phyloP scores from a whole-genome alignment of 2,797 vertebrate genomes.

The Chaenodraco wilsoni region DNA sequence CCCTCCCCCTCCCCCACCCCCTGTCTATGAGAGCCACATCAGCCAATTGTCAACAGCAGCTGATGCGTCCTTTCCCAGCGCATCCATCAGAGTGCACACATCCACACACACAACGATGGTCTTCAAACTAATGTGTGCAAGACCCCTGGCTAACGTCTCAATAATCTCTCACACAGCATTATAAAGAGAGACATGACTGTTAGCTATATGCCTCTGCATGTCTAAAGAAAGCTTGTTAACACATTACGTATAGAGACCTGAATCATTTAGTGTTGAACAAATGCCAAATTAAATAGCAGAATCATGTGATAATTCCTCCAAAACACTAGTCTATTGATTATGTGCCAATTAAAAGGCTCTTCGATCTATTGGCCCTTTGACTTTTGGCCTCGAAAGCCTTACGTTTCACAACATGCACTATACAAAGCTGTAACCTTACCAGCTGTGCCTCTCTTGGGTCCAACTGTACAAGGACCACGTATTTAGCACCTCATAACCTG shows the following conservation, averaged over 20 bases:
- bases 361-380: not conserved
- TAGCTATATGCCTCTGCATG: slow-evolving; percentile 9
- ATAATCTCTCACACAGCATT: slow-evolving; percentile 36
- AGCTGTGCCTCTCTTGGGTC: slow-evolving; percentile 3
- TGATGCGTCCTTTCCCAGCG: slow-evolving; percentile 53
- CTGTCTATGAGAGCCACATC: slow-evolving; percentile 54
- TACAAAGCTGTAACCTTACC: slow-evolving; percentile 3
- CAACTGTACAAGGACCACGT: not conserved
- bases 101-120: slow-evolving; percentile 3
- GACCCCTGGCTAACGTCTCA: slow-evolving; percentile 33
- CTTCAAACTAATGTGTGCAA: slow-evolving; percentile 46
- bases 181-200: slow-evolving; percentile 47
- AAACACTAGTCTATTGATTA: not conserved
- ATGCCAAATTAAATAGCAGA: not conserved
- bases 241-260: not conserved
- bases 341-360: not conserved
- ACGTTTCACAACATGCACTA: not conserved
- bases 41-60: slow-evolving; percentile 71
- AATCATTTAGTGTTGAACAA: not conserved
- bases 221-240: slow-evolving; percentile 18
- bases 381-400: not conserved
- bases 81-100: slow-evolving; percentile 29
- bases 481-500: not conserved
- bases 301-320: not conserved
- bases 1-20: not conserved